phyloP scores from a whole-genome alignment of 2,113 vertebrate genomes.

The Bostrychus sinensis region DNA sequence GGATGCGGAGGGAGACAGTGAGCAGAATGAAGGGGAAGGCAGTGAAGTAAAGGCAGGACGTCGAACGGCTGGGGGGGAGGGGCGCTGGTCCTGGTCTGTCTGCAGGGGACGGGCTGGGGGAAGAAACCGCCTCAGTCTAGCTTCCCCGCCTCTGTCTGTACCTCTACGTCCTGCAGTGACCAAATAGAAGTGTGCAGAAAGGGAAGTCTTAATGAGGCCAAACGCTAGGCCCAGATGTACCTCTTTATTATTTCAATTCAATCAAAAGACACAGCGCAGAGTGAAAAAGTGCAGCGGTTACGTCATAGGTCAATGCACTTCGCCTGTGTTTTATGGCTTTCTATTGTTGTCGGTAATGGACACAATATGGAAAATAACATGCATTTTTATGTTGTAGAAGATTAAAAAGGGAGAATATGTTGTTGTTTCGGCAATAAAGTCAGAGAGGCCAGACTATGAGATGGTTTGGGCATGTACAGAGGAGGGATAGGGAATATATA shows the following conservation, averaged over 20 bases:
- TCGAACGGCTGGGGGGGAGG: slow-evolving; percentile 42
- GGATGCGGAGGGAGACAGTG: slow-evolving; percentile 20
- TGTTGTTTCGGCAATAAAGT: too few species aligned
- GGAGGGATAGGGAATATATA: too few species aligned
- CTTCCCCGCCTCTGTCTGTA: slow-evolving; percentile 6
- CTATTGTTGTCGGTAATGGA: background rate
- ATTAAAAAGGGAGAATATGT: too few species aligned
- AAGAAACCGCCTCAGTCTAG: slow-evolving; percentile 22
- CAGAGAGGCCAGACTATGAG: too few species aligned
- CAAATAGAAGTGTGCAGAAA: background rate
- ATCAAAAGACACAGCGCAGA: slow-evolving; percentile 6
- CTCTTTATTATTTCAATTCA: slow-evolving; percentile 41
- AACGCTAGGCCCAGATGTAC: slow-evolving; percentile 24
- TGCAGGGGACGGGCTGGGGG: slow-evolving; percentile 47
- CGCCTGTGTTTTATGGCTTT: background rate
- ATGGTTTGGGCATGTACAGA: too few species aligned
- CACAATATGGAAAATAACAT: background rate
- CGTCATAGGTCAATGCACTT: slow-evolving; percentile 10
- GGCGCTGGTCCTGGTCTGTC: slow-evolving; percentile 32
- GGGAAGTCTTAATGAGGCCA: slow-evolving; percentile 32
- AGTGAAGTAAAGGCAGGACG: slow-evolving; percentile 2
- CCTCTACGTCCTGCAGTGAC: slow-evolving; percentile 27
- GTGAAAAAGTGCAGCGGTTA: background rate
- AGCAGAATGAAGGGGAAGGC: slow-evolving; percentile 5
- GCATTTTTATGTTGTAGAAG: background rate